Base-by-base conservation (phyloP, 2,888 invertebrate species). In the Drosophila subsilvestris region DNA sequence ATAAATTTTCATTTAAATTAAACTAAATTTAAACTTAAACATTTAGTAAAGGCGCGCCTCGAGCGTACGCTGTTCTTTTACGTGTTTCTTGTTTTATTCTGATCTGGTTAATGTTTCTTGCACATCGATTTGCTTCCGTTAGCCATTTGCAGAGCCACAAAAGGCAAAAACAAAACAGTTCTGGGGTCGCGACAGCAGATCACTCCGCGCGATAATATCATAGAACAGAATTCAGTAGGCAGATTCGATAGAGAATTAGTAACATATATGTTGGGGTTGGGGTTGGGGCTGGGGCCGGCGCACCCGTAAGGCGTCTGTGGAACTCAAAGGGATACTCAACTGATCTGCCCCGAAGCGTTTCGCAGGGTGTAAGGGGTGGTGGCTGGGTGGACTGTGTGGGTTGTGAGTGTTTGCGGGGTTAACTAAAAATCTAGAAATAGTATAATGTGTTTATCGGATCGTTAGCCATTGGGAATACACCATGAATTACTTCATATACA, bases 401-500 rank as follows among this genome's bases (percentile, higher is more conserved):
- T 76, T 66, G 61, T 60, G 51, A 57, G 53, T 67, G 73, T 54
- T 65, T 63, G 17, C 68, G 58, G 48, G 60, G 49, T 49, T 32
- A 85, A 79, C 86, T 83, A 88, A 83, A 80, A 83, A 88, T 83
- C 83, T 88, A 83, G 86, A 83, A 83, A 78, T 74, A 83, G 80
- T 78, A 86, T 74, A 83, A 86, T 67, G 59, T 69, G 51, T 27
- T 43, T 44, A 37, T 69, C 37, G 70, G n/a, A 66, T 68, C 42
- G 45, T 69, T 63, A 63, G 45, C 17, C 17, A 48, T 14, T 14
- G 48, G 10, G n/a, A 29, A 37, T 51, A 51, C 29, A 45, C 20
- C 29, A 43, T 66, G n/a, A 49, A 68, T 49, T 68, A 61, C 53
- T 62, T 58, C 65, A 51, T 49, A 54, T 60, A 58, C 32, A 66